Conservation (phyloP, 2,888 invertebrate species). For the Drosophila demipolita region DNA sequence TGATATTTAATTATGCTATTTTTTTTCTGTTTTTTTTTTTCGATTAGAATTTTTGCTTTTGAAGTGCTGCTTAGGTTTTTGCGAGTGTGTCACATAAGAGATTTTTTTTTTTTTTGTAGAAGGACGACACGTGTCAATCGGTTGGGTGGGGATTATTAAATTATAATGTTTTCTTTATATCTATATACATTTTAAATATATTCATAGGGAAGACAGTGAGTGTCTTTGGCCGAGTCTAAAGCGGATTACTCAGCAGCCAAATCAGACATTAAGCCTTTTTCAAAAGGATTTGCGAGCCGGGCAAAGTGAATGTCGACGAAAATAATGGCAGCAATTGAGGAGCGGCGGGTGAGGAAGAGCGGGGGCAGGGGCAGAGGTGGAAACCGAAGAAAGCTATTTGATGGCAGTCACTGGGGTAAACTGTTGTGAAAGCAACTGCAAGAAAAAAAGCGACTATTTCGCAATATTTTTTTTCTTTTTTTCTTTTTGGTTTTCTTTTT, state of each 20-base stretch:
- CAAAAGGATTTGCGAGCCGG: slow-evolving; percentile 63
- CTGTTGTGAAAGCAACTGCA: slow-evolving; percentile 20
- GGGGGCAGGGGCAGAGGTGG: neutral
- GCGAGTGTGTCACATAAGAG: neutral
- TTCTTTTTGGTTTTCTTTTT: slow-evolving; percentile 4
- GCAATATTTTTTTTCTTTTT: slow-evolving; percentile 31
- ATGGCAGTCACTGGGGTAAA: slow-evolving; percentile 20
- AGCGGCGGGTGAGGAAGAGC: neutral
- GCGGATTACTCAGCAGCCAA: slow-evolving; percentile 67
- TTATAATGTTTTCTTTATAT: slow-evolving; percentile 39
- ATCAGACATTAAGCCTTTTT: slow-evolving; percentile 71
- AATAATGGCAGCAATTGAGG: slow-evolving; percentile 27
- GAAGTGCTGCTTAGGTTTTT: slow-evolving; percentile 19
- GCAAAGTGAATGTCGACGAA: slow-evolving; percentile 41
- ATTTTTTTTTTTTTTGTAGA: neutral
- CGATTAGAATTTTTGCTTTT: neutral
- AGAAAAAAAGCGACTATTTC: slow-evolving; percentile 12
- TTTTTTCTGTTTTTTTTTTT: neutral
- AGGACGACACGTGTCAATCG: slow-evolving; percentile 38
- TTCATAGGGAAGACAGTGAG: slow-evolving; percentile 29
- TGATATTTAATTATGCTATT: neutral
- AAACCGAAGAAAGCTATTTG: slow-evolving; percentile 17
- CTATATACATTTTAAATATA: neutral
- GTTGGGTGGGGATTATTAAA: slow-evolving; percentile 20
- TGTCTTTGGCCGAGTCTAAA: slow-evolving; percentile 47